phyloP scores from a whole-genome alignment of 2,888 invertebrate species.

The Agonopterix arenella region DNA sequence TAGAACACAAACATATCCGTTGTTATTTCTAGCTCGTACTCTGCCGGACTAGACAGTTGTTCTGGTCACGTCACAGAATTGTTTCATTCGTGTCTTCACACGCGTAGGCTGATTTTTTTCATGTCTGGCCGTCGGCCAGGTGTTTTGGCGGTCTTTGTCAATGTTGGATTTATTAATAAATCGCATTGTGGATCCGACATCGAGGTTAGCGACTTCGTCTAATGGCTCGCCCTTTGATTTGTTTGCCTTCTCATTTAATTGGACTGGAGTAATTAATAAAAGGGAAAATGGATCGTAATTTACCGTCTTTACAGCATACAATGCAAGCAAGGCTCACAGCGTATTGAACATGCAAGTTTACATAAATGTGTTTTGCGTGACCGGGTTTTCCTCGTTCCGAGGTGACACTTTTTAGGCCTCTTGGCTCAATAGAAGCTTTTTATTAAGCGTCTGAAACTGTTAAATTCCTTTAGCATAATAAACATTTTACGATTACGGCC shows the following conservation, averaged over 20 bases:
- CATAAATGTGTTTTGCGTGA: too few relatives aligned
- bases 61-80: conserved; percentile 35
- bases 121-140: conserved; percentile 57
- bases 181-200: conserved; percentile 41
- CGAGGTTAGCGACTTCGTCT: conserved; percentile 49
- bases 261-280: neutral
- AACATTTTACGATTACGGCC: too few relatives aligned
- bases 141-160: conserved; percentile 76
- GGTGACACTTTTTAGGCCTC: too few relatives aligned
- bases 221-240: conserved; percentile 20
- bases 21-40: conserved; percentile 15
- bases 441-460: too few relatives aligned
- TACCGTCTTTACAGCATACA: neutral
- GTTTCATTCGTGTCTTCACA: conserved; percentile 28
- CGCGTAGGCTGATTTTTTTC: conserved; percentile 58
- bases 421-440: too few relatives aligned
- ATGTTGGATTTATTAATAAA: conserved; percentile 75
- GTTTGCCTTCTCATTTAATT: neutral
- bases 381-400: too few relatives aligned
- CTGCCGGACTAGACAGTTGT: conserved; percentile 4
- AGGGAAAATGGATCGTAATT: neutral
- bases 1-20: conserved; percentile 10
- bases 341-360: too few relatives aligned
- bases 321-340: neutral
- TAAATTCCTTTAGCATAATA: too few relatives aligned